Evolutionary conservation across 1,140 invertebrate genomes (phyloP).

Genomic region (Drosophila auraria): DNA sequence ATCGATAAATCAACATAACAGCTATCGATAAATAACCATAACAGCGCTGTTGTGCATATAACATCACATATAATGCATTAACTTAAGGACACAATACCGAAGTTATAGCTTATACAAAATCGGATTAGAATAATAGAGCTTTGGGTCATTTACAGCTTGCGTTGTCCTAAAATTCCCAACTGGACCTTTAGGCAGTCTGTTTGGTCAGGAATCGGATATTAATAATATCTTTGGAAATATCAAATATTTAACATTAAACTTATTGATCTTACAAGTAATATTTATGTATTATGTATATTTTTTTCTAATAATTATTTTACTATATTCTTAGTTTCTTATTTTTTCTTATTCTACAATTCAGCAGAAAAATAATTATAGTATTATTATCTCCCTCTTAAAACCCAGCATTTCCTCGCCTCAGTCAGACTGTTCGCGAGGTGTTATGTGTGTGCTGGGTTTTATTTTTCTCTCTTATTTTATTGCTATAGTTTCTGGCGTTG

Average conservation of each 20-base stretch:
- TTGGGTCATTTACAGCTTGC: not conserved
- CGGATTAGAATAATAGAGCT: too few relatives aligned
- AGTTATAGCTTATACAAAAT: not conserved
- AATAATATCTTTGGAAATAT: too few relatives aligned
- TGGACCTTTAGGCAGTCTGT: too few relatives aligned
- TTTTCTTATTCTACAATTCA: too few relatives aligned
- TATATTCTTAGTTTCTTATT: too few relatives aligned
- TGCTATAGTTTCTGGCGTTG: constrained; percentile 54
- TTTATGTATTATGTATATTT: too few relatives aligned
- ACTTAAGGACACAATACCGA: not conserved
- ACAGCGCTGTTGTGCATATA: not conserved
- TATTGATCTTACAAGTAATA: too few relatives aligned
- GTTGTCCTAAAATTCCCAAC: not conserved
- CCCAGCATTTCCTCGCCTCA: not conserved
- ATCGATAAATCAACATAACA: not conserved
- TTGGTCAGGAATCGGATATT: too few relatives aligned
- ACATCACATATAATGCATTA: not conserved
- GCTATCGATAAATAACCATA: not conserved
- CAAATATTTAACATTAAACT: not conserved
- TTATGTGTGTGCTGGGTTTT: constrained; percentile 32
- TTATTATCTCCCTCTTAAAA: too few relatives aligned
- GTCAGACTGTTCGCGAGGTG: constrained; percentile 28
- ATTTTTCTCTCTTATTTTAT: constrained; percentile 26
- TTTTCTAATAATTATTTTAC: too few relatives aligned
- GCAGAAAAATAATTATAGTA: too few relatives aligned